These are phyloP conservation scores for Acanthosepion lycidas DNA, from an alignment of 2,888 invertebrate species.

Conservation along the genomic window DNA sequence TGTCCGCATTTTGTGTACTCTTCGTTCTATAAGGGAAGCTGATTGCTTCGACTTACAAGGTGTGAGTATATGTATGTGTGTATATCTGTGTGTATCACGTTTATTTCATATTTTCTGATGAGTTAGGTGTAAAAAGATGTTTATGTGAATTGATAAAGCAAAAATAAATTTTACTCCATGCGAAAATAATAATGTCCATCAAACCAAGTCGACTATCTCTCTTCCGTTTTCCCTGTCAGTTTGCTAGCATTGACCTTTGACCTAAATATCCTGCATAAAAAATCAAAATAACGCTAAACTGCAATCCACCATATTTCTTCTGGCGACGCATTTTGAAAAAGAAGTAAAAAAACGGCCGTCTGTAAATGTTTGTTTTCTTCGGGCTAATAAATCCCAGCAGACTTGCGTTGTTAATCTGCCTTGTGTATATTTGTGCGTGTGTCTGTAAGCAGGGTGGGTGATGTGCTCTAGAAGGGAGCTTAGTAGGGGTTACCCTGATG, in stretches of 20 bases:
- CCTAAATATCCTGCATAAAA: background rate
- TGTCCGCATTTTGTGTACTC: too few species aligned
- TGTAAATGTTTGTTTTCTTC: slow-evolving; percentile 15
- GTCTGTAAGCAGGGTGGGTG: background rate
- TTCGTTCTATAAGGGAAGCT: too few species aligned
- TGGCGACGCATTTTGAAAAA: background rate
- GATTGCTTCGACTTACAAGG: too few species aligned
- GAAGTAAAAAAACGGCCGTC: background rate
- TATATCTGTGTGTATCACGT: too few species aligned
- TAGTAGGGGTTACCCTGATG: background rate
- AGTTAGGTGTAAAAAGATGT: too few species aligned
- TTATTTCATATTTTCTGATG: too few species aligned
- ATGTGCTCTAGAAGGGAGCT: background rate
- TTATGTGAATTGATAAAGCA: background rate
- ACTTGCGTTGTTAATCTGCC: background rate
- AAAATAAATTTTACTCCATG: background rate
- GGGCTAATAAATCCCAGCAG: slow-evolving; percentile 33
- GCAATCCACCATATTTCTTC: background rate
- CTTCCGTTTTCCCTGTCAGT: background rate
- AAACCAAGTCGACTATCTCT: background rate
- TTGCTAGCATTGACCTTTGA: slow-evolving; percentile 13
- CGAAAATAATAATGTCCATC: background rate
- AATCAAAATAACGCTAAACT: background rate
- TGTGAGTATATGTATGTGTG: too few species aligned
- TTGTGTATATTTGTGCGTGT: background rate